phyloP scores from a whole-genome alignment of 2,888 invertebrate genomes.

The Euclidia mi region DNA sequence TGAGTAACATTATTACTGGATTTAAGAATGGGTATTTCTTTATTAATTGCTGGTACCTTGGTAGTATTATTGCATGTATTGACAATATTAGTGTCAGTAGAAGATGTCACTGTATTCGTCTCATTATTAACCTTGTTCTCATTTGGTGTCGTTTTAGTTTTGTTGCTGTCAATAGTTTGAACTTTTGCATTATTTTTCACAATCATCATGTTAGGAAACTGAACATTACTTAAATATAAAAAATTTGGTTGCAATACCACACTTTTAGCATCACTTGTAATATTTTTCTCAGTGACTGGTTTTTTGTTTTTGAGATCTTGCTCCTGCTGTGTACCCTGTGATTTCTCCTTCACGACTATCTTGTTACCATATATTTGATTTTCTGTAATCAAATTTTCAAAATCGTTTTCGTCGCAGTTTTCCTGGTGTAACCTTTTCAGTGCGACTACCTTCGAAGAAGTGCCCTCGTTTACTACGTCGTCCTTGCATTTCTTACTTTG shows the following conservation, averaged over 20 bases:
- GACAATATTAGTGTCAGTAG: conserved; percentile 39
- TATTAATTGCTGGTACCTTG: conserved; percentile 56
- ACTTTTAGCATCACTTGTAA: conserved; percentile 73
- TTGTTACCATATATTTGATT: conserved; percentile 89
- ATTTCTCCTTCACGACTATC: conserved; percentile 89
- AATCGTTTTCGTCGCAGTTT: conserved; percentile 87
- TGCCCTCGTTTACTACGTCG: conserved; percentile 71
- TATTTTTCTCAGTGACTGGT: conserved; percentile 65
- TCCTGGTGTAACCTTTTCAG: conserved; percentile 86
- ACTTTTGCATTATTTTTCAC: conserved; percentile 78
- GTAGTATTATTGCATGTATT: conserved; percentile 43
- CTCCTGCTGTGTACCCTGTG: conserved; percentile 80
- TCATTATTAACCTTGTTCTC: conserved; percentile 72
- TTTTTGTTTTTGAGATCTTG: conserved; percentile 75
- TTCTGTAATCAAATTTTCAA: conserved; percentile 88
- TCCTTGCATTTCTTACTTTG: conserved; percentile 83
- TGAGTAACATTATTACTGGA: conserved; percentile 74
- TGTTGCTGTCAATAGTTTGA: conserved; percentile 63
- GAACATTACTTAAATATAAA: conserved; percentile 84
- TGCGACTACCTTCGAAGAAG: conserved; percentile 84
- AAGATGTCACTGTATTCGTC: conserved; percentile 33
- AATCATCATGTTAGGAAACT: conserved; percentile 87
- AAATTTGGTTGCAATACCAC: conserved; percentile 83
- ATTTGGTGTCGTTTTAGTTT: conserved; percentile 63
- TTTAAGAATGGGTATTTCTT: conserved; percentile 77